These are phyloP conservation scores for Tinamus guttatus DNA, from an alignment of 2,113 vertebrate species.

Conservation along the genomic window DNA sequence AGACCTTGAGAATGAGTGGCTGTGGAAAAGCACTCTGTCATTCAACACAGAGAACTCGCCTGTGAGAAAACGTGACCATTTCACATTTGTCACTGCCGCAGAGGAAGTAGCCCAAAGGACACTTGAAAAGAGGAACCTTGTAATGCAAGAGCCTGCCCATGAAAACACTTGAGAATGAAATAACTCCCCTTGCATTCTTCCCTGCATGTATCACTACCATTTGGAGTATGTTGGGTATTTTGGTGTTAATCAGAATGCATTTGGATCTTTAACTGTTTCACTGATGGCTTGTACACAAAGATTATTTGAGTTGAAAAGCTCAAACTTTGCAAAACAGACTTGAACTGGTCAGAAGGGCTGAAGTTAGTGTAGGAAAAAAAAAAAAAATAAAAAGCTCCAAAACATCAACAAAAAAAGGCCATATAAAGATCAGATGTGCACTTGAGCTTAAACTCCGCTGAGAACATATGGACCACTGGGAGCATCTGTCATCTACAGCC, in stretches of 20 bases:
- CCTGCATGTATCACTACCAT: background rate
- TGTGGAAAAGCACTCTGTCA: conserved; percentile 7
- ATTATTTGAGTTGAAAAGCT: background rate
- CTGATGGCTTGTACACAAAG: background rate
- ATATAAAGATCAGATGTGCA: background rate
- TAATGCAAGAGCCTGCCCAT: conserved; percentile 7
- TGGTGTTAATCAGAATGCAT: background rate
- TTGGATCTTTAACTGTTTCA: background rate
- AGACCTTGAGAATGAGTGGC: background rate
- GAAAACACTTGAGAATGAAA: conserved; percentile 25
- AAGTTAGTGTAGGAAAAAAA: background rate
- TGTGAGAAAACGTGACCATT: background rate
- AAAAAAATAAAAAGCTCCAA: background rate
- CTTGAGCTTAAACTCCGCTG: background rate
- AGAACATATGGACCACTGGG: conserved; percentile 24
- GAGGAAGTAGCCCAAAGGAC: conserved; percentile 40
- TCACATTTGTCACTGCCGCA: conserved; percentile 5
- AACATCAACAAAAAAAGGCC: background rate
- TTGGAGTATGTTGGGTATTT: background rate
- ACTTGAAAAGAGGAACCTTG: conserved; percentile 40
- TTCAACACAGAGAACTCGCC: background rate
- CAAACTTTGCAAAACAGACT: background rate
- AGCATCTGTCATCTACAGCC: conserved; percentile 45
- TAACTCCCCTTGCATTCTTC: background rate
- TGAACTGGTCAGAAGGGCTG: background rate